Evolutionary conservation across 2,113 vertebrate species (phyloP), one percentile per base, ranked within the genome.

Genomic region (Nipponia nippon): DNA sequence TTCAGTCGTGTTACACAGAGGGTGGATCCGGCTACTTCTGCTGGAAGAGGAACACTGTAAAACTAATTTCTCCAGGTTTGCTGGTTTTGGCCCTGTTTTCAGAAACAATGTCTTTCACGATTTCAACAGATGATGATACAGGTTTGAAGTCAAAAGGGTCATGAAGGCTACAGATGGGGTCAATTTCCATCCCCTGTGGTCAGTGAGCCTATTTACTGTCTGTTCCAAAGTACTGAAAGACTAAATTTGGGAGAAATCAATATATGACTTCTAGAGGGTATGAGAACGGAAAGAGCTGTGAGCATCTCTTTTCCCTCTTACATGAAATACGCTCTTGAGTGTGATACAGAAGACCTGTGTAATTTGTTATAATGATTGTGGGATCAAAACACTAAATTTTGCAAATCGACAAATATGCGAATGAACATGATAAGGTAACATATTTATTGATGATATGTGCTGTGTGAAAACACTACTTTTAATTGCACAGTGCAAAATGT

Each of bases 191-290:
- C 62, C 66, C 46, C 75, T 47, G 66, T 72, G 40, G 38, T 93
- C 92, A 85, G n/a, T 72, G 78, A 95, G 50, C 58, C 84, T 90
- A 83, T 95, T 90, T 91, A 93, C 66, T 93, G 49, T 73, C 89
- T 84, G 49, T 79, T 96, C 38, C 46, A 65, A 97, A 95, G 87
- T 84, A 87, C 56, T 36, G 53, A 91, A 94, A 95, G 82, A 93
- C 80, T 95, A 95, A 94, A 95, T 66, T 40, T 83, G 34, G 23
- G 84, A 93, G 53, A 91, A 96, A 93, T 95, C 94, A 85, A 93
- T 92, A 83, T 19, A 56, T 80, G 73, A 90, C 96, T 95, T 92
- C 67, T 87, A 87, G 83, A 89, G 66, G 67, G 36, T 70, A 34
- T 69, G 78, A 77, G 87, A 89, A 93, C 34, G 47, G 93, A 89